These are phyloP conservation scores for Octopus sinensis DNA, from an alignment of 1,140 invertebrate genomes.

Conservation along the genomic window DNA sequence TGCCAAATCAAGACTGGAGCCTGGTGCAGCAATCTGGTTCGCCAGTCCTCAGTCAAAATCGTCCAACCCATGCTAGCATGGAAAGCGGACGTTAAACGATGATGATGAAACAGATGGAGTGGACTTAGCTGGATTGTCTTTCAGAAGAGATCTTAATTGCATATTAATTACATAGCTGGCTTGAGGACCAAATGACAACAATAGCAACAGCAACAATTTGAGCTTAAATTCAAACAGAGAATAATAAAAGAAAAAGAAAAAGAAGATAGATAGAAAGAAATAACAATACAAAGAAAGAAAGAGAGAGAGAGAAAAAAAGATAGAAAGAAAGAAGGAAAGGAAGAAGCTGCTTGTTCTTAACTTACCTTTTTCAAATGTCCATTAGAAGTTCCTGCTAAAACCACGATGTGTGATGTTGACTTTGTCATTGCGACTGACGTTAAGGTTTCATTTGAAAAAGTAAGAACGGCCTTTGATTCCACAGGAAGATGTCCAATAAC, in stretches of 20 bases:
- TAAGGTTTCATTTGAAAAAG: slow-evolving; percentile 52
- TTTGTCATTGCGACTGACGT: slow-evolving; percentile 91
- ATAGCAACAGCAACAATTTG: too few relatives aligned
- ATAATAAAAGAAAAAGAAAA: neutral
- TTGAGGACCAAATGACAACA: too few relatives aligned
- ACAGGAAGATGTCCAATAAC: slow-evolving; percentile 33
- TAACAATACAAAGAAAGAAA: neutral
- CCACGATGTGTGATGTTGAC: slow-evolving; percentile 92
- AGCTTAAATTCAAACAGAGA: neutral
- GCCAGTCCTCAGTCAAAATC: too few relatives aligned
- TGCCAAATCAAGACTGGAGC: too few relatives aligned
- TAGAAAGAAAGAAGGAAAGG: neutral
- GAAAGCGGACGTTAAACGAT: too few relatives aligned
- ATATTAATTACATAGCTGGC: too few relatives aligned
- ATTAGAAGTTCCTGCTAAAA: slow-evolving; percentile 85
- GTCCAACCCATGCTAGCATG: too few relatives aligned
- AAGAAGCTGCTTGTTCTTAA: neutral
- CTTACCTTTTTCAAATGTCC: slow-evolving; percentile 90
- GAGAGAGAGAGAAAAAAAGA: neutral
- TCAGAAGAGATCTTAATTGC: too few relatives aligned
- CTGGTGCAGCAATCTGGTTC: too few relatives aligned
- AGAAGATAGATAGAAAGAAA: neutral
- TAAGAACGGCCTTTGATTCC: slow-evolving; percentile 23
- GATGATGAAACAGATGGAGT: too few relatives aligned
- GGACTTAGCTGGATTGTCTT: too few relatives aligned